Evolutionary conservation across 1,140 invertebrate species (phyloP), one percentile per base, ranked within the genome.

Genomic region (Lepidurus arcticus): DNA sequence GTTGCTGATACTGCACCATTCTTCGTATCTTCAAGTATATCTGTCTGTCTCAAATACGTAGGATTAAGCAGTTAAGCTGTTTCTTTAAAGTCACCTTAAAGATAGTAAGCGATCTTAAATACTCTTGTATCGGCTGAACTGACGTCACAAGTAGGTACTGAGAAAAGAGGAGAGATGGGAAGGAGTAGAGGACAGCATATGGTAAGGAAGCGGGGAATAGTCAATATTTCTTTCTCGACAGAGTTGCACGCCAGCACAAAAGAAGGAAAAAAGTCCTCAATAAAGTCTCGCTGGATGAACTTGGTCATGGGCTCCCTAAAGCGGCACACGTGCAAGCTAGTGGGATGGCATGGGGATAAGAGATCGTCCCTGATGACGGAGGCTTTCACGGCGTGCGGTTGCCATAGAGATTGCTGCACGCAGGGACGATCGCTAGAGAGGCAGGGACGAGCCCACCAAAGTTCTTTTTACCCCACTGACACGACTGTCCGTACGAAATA

Each of bases 371-470:
- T 65, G 53, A 65, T 65, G 53, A 21, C 53, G 13, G 34, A 65
- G 53, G 21, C 8, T 13, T 65, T 65, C 9, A 21, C 21, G 53
- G 53, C 53, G n/a, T 65, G 53, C 53, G 53, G 53, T 65, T 65
- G 53, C 53, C 53, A 65, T 65, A 65, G 53, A 65, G 53, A 65
- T 65, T 65, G 53, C 53, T 65, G 53, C 53, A 65, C 53, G 21
- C 53, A 13, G 53, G 47, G 34, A 0, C n/a, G 8, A 65, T 65
- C 21, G 53, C 53, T 4, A 65, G 9, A 65, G 16, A 65, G 53
- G 21, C 21, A 65, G 53, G 53, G 13, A 7, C 53, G 53, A 21
- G 13, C 21, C 53, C 21, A 65, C 53, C 53, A 65, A 7, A 5
- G 53, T 65, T n/a, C 34, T 34, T 65, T 9, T 65, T 16, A 7